Conservation (phyloP, 2,113 vertebrate genomes). For the Pachypanchax playfairii region DNA sequence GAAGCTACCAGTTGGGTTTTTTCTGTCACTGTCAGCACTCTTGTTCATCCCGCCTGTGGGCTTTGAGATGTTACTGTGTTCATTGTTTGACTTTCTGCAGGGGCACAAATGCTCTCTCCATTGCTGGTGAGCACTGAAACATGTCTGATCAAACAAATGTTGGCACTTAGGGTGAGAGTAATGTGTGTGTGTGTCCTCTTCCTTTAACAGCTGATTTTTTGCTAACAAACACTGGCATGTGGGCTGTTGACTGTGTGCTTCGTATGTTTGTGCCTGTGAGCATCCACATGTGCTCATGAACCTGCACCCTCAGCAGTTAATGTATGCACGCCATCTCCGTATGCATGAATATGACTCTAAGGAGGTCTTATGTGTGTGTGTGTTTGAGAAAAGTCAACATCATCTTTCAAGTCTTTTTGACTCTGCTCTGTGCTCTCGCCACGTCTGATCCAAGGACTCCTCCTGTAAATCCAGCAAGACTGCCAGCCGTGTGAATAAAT, state of each 20-base stretch:
- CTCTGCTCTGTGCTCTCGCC: constrained; percentile 20
- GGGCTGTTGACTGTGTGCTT: constrained; percentile 10
- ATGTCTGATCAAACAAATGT: constrained; percentile 59
- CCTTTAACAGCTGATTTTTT: constrained; percentile 16
- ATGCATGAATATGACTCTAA: constrained; percentile 3
- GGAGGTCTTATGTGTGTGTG: constrained; percentile 13
- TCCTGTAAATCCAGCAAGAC: constrained; percentile 41
- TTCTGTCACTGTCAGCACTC: constrained; percentile 68
- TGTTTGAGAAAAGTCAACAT: constrained; percentile 62
- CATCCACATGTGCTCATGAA: not conserved
- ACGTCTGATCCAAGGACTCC: constrained; percentile 46
- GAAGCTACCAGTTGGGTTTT: constrained; percentile 50
- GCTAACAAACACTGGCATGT: constrained; percentile 21
- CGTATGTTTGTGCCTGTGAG: constrained; percentile 18
- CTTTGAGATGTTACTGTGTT: constrained; percentile 56
- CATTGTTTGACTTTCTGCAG: constrained; percentile 55
- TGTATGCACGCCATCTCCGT: constrained; percentile 10
- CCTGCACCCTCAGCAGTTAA: not conserved
- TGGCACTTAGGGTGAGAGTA: constrained; percentile 42
- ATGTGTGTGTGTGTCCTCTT: constrained; percentile 19
- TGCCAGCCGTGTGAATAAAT: constrained; percentile 56
- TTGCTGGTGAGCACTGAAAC: constrained; percentile 32
- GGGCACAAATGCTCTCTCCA: constrained; percentile 53
- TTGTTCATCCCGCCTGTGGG: constrained; percentile 58
- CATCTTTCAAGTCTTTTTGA: constrained; percentile 64